These are phyloP conservation scores for Drosophila buzzatii DNA, from an alignment of 2,888 invertebrate species.

Conservation along the genomic window DNA sequence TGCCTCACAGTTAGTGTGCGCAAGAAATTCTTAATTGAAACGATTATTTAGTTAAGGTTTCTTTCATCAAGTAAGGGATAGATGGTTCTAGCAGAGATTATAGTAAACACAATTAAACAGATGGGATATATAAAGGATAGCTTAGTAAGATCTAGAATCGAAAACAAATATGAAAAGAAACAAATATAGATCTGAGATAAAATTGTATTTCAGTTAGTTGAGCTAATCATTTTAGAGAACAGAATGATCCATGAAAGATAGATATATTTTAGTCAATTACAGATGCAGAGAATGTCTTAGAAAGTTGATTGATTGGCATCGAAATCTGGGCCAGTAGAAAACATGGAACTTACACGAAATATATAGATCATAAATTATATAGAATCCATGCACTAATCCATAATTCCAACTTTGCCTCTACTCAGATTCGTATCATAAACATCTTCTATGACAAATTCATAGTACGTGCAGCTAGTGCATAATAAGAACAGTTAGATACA, in stretches of 20 bases:
- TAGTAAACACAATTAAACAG: not conserved
- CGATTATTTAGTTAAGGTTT: not conserved
- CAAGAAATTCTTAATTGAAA: not conserved
- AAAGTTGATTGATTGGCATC: too few relatives aligned
- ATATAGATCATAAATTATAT: too few relatives aligned
- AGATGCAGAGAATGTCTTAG: too few relatives aligned
- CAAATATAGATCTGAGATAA: too few relatives aligned
- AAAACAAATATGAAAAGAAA: too few relatives aligned
- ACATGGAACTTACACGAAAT: too few relatives aligned
- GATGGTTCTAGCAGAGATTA: not conserved
- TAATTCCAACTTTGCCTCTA: not conserved
- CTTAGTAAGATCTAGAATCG: not conserved
- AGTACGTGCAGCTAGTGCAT: constrained; percentile 7
- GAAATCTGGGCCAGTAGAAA: too few relatives aligned
- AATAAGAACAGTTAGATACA: constrained; percentile 17
- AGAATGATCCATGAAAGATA: too few relatives aligned
- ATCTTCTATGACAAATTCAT: not conserved
- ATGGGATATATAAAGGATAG: not conserved
- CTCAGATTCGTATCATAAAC: not conserved
- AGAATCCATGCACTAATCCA: too few relatives aligned
- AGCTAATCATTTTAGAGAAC: too few relatives aligned
- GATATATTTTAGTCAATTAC: too few relatives aligned
- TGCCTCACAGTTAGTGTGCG: not conserved
- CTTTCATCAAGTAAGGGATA: not conserved
- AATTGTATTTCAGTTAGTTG: too few relatives aligned